Evolutionary conservation across 1,140 invertebrate species (phyloP).

Genomic region (Drosophila tsacasi): DNA sequence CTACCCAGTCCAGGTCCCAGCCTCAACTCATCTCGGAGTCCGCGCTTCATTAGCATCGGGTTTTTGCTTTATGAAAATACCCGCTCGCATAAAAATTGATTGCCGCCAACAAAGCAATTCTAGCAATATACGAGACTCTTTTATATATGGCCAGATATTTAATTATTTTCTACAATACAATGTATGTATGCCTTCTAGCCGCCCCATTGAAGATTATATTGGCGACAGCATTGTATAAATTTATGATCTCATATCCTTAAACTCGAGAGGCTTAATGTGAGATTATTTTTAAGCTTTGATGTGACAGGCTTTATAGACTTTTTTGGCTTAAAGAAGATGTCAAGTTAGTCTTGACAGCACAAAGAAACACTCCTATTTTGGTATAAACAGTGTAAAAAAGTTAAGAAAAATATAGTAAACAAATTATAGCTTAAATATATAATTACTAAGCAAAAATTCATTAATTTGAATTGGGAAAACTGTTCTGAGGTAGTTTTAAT

Average conservation of each 20-base stretch:
- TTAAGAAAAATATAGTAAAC: background rate
- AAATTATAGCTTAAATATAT: too few relatives aligned
- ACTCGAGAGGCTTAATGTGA: background rate
- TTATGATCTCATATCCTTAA: slow-evolving; percentile 26
- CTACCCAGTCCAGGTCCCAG: slow-evolving; percentile 31
- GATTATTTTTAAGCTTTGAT: slow-evolving; percentile 1
- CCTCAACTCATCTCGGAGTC: slow-evolving; percentile 11
- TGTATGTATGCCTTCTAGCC: slow-evolving; percentile 33
- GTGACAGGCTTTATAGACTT: background rate
- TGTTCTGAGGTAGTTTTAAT: too few relatives aligned
- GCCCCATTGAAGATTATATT: background rate
- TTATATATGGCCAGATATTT: slow-evolving; percentile 61
- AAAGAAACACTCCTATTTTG: background rate
- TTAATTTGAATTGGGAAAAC: too few relatives aligned
- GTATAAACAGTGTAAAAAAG: background rate
- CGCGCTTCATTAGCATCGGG: slow-evolving; percentile 72
- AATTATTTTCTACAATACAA: slow-evolving; percentile 66
- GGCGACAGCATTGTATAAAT: slow-evolving; percentile 5
- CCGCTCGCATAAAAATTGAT: slow-evolving; percentile 72
- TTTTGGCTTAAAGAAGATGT: slow-evolving; percentile 15
- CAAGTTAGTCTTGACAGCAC: background rate
- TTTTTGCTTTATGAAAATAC: slow-evolving; percentile 70
- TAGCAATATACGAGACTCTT: slow-evolving; percentile 22
- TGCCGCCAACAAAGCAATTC: slow-evolving; percentile 57
- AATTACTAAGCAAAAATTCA: too few relatives aligned